phyloP scores from a whole-genome alignment of 2,888 invertebrate genomes.

The Galerucella pusilla region DNA sequence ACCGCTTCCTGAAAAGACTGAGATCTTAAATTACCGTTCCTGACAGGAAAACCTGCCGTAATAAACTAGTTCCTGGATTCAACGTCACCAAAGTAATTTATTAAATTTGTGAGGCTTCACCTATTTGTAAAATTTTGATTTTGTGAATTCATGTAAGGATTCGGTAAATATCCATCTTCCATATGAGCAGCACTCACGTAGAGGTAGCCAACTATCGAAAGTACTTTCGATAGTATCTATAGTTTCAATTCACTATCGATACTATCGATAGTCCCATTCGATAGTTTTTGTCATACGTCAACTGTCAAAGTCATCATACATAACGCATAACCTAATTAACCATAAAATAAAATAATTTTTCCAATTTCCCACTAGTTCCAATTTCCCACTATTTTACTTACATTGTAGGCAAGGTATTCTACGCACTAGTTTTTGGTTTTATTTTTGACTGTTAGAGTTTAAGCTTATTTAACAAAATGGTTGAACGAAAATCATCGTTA shows the following conservation, averaged over 20 bases:
- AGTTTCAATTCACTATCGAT: background rate
- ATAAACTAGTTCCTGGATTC: too few species aligned
- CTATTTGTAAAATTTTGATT: too few species aligned
- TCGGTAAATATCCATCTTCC: too few species aligned
- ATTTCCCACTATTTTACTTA: constrained; percentile 1
- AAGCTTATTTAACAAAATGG: background rate
- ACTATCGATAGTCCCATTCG: constrained; percentile 8
- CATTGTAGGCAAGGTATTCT: constrained; percentile 4
- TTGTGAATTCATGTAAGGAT: too few species aligned
- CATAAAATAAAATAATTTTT: constrained; percentile 2
- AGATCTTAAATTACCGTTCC: too few species aligned
- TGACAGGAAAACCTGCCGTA: too few species aligned
- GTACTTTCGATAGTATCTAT: constrained; percentile 2
- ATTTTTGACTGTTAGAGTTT: constrained; percentile 1
- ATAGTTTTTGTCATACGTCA: constrained; percentile 1
- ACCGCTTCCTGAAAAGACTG: too few species aligned
- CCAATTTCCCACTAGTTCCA: constrained; percentile 2
- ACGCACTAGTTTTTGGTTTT: background rate
- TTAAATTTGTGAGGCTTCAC: too few species aligned
- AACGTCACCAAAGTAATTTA: too few species aligned
- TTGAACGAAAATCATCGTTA: background rate
- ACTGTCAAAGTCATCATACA: background rate
- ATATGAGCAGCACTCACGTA: too few species aligned
- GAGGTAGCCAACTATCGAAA: constrained; percentile 12
- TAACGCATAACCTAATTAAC: background rate